Base-by-base conservation (phyloP, 2,797 vertebrate species). In the Nannoperca obscura region DNA sequence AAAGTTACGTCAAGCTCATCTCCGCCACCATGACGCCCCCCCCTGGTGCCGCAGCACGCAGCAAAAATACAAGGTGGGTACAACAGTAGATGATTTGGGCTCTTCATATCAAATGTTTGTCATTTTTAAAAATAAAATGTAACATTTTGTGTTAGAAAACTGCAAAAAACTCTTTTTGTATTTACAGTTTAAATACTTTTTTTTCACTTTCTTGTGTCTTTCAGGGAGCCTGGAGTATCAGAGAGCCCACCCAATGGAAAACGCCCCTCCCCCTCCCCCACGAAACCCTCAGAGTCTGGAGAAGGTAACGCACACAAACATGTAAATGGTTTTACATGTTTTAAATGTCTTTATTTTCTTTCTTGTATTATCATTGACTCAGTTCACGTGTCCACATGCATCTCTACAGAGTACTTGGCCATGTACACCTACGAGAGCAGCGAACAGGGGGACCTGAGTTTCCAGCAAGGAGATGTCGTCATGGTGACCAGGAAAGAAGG, bases 401-500 rank as follows among this genome's bases (percentile, higher is more conserved):
- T 78, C 57, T 40, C 17, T 32, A 1, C 83, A 99, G 98, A 99
- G 84, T 99, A 96, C 78, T 88, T 99, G 86, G 98, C 98, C 86
- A 99, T 99, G 98, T 99, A 99, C 89, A 99, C 97, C 8, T 99
- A 99, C 3, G 98, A 99, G 94, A 99, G 98, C 94, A 98, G 93
- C 53, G 98, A 99, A 93, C 98, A 98, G 93, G 98, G 98, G 0
- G 98, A 99, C 92, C 95, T 99, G 90, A 98, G 97, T 77, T 99
- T 99, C 95, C 97, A 99, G 92, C 98, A 99, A 91, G 98, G 98
- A 46, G 98, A 99, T 81, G 84, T 99, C 82, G 98, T 99, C 87
- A 89, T 96, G 89, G 98, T 99, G 78, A 98, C 97, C 83, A 98
- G 97, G 94, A 99, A 98, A 92, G 98, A 99, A 89, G 98, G 98